These are phyloP conservation scores for Phrynocephalus versicolor DNA, from an alignment of 2,113 vertebrate genomes.

Conservation along the genomic window DNA sequence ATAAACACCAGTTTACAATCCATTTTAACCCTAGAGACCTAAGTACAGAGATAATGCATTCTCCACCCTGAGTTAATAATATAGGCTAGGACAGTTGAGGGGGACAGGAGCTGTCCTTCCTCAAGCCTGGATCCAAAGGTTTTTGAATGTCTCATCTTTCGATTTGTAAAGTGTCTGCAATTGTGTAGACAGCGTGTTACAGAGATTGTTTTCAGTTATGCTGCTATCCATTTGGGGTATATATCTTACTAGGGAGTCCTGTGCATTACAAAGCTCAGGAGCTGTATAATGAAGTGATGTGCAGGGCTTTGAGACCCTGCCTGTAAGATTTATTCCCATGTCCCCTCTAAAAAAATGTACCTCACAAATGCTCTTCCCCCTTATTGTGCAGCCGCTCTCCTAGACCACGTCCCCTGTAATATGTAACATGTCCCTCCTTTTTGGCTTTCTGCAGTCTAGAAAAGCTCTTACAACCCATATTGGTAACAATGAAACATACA, in stretches of 20 bases:
- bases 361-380: neutral
- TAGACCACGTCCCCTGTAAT: neutral
- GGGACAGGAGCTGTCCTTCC: conserved; percentile 55
- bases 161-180: conserved; percentile 61
- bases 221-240: neutral
- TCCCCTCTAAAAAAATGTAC: neutral
- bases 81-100: conserved; percentile 38
- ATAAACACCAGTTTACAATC: conserved; percentile 73
- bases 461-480: neutral
- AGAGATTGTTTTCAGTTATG: neutral
- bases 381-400: neutral
- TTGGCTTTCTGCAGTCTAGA: neutral
- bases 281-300: neutral
- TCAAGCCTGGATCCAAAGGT: conserved; percentile 34
- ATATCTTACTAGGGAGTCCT: neutral
- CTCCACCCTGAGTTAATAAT: conserved; percentile 56
- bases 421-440: neutral
- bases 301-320: neutral
- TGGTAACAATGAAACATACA: neutral
- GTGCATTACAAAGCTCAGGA: neutral
- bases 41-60: conserved; percentile 58
- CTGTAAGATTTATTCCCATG: neutral
- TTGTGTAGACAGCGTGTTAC: conserved; percentile 46
- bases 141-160: conserved; percentile 61
- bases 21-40: conserved; percentile 62